phyloP scores from a whole-genome alignment of 2,797 vertebrate genomes.

The Hafferia zeledoni region DNA sequence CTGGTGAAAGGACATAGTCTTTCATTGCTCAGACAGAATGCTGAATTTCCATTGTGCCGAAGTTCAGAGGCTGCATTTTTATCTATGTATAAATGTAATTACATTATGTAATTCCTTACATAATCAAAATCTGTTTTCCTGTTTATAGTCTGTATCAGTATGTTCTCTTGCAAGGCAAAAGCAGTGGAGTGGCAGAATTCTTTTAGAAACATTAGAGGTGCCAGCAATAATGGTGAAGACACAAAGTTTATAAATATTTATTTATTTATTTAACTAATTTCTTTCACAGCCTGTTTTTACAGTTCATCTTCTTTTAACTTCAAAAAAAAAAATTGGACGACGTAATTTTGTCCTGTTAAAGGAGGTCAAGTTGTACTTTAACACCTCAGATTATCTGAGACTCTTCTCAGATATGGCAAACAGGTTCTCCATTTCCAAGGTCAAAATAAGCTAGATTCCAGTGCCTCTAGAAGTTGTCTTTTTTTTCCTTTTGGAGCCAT shows the following conservation, averaged over 20 bases:
- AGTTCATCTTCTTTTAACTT: background rate
- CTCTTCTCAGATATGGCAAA: background rate
- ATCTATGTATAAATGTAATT: background rate
- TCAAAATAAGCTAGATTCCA: slow-evolving; percentile 10
- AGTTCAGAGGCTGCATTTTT: background rate
- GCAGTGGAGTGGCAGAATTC: background rate
- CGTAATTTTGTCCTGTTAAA: background rate
- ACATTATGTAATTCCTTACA: background rate
- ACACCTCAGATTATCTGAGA: background rate
- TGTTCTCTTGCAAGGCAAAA: background rate
- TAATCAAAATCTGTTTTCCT: background rate
- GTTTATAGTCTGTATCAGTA: background rate
- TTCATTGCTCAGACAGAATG: background rate
- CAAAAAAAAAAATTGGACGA: background rate
- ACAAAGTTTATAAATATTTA: background rate
- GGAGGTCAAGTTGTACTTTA: background rate
- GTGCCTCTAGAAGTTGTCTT: background rate
- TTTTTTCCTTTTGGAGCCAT: background rate
- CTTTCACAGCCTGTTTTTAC: background rate
- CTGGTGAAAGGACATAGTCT: background rate
- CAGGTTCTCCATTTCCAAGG: slow-evolving; percentile 23
- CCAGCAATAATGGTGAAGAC: background rate
- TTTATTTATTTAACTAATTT: background rate
- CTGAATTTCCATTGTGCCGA: background rate
- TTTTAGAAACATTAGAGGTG: background rate